Evolutionary conservation across 1,140 invertebrate species (phyloP).

Genomic region (Apis florea): DNA sequence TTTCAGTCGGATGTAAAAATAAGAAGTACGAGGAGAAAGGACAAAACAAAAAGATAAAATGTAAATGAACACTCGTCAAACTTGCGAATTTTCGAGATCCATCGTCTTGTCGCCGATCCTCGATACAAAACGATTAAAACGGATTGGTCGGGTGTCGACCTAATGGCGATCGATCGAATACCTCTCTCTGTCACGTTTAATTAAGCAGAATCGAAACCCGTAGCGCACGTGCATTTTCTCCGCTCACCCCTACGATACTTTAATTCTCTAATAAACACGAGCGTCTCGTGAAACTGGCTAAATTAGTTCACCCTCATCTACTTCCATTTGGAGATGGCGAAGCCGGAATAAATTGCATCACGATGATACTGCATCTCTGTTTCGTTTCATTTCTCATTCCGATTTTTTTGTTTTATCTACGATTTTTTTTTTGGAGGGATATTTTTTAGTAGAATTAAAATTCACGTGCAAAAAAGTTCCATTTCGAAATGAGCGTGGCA

Average conservation of each 20-base stretch:
- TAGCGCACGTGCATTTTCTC: not conserved
- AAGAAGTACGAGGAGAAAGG: constrained; percentile 7
- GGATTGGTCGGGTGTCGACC: too few relatives aligned
- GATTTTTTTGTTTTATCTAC: not conserved
- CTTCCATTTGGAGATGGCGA: not conserved
- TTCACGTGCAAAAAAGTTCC: not conserved
- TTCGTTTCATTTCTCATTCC: not conserved
- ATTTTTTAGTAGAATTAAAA: not conserved
- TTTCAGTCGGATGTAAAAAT: not conserved
- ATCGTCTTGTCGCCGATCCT: constrained; percentile 9
- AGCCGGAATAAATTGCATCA: not conserved
- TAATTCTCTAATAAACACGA: constrained; percentile 39
- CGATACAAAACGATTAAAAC: constrained; percentile 13
- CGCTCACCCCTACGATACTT: not conserved
- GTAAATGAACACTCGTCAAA: constrained; percentile 33
- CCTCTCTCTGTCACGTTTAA: constrained; percentile 12
- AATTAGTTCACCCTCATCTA: constrained; percentile 3
- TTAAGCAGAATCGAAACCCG: constrained; percentile 26
- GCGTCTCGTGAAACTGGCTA: not conserved
- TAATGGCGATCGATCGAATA: not conserved
- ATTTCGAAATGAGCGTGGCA: not conserved
- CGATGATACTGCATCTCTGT: not conserved
- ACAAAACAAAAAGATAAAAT: constrained; percentile 15
- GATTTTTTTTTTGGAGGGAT: not conserved
- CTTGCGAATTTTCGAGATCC: constrained; percentile 16